Evolutionary conservation across 2,888 invertebrate genomes (phyloP), one percentile per base, ranked within the genome.

Genomic region (Apodemia duryi): DNA sequence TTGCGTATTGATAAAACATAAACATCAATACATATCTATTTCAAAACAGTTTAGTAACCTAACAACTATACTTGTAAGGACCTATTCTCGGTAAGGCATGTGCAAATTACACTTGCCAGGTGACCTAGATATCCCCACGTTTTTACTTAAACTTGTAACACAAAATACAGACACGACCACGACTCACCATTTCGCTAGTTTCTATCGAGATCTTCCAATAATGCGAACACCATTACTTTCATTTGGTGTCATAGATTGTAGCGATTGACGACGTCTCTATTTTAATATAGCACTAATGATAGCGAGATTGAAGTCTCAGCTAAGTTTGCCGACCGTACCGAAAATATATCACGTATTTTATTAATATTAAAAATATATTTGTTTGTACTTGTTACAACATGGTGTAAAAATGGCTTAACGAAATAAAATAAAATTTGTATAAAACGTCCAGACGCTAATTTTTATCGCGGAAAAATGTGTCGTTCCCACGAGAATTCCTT

Each of bases 211-310:
- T 85, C 84, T 85, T 77, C 76, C 76, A 80, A 85, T 82, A 86
- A 88, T 87, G 86, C 85, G 85, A 79, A 83, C 84, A 83, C 80
- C 82, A 83, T 89, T 88, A 85, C 91, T 89, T 89, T 91, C 89
- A 78, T 86, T 85, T 72, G 75, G 46, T 51, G 63, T 66, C 64
- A 49, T 60, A 61, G 62, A 51, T 62, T 64, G 64, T 62, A 49
- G 66, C 57, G 46, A 62, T 49, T 62, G 62, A 57, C 62, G 62
- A 32, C 32, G 32, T 57, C 13, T 51, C 49, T 7, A 51, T 60
- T 60, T 60, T 35, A 35, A 57, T 6, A 60, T n/a, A 60, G 5
- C 5, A 46, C 2, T 35, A 35, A 32, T 7, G 35, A 13, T 29
- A 32, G 10, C 32, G 32, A 57, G 2, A 60, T 60, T 60, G 13